Evolutionary conservation across 1,140 invertebrate genomes (phyloP).

Genomic region (Zophobas morio): DNA sequence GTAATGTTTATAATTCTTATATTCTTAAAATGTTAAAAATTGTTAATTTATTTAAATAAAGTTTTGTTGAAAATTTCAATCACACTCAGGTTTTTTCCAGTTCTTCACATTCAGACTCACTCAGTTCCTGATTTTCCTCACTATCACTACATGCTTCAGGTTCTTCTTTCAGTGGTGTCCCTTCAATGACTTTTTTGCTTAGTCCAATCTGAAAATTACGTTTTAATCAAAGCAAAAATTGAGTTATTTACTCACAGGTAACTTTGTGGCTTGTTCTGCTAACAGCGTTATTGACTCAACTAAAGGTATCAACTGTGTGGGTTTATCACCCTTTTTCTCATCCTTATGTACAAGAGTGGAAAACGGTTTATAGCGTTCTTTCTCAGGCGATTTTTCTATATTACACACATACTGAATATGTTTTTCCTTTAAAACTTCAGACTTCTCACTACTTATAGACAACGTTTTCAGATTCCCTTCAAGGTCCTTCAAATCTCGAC

Average conservation of each 20-base stretch:
- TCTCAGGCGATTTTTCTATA: constrained; percentile 24
- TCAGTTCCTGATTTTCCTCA: not conserved
- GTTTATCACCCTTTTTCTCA: constrained; percentile 7
- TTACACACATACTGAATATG: constrained; percentile 11
- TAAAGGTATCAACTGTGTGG: constrained; percentile 14
- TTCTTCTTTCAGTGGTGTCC: too few relatives aligned
- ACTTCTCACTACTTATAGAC: not conserved
- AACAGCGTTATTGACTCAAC: constrained; percentile 6
- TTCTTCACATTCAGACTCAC: not conserved
- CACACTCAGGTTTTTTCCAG: constrained; percentile 1
- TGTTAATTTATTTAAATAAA: constrained; percentile 42
- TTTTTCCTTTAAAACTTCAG: constrained; percentile 6
- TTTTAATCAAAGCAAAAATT: too few relatives aligned
- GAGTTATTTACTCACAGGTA: not conserved
- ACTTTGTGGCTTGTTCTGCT: constrained; percentile 14
- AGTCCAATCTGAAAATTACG: too few relatives aligned
- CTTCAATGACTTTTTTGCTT: too few relatives aligned
- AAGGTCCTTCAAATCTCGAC: not conserved
- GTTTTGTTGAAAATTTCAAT: constrained; percentile 39
- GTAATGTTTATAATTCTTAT: constrained; percentile 21
- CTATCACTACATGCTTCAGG: not conserved
- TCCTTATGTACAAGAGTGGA: constrained; percentile 12
- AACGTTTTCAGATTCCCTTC: constrained; percentile 8
- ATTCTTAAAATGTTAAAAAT: constrained; percentile 38
- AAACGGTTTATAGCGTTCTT: constrained; percentile 25